Evolutionary conservation across 2,888 invertebrate species (phyloP).

Genomic region (Ophioninae sp.): DNA sequence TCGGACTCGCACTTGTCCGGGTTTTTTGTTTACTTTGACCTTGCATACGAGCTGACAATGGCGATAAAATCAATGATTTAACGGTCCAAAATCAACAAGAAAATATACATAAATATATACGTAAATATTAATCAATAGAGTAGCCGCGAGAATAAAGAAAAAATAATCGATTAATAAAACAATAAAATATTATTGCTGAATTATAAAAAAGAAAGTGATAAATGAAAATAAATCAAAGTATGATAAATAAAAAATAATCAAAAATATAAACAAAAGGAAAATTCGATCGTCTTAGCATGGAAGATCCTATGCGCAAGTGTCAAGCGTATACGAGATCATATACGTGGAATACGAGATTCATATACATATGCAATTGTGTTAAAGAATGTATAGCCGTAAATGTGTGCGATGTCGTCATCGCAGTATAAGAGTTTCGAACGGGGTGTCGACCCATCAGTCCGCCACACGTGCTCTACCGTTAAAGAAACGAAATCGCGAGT

Average conservation of each 20-base stretch:
- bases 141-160: too few species aligned
- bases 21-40: too few species aligned
- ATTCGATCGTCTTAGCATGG: neutral
- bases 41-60: slow-evolving; percentile 12
- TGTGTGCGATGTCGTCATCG: slow-evolving; percentile 23
- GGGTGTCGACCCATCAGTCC: slow-evolving; percentile 74
- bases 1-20: too few species aligned
- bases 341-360: slow-evolving; percentile 17
- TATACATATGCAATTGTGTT: slow-evolving; percentile 38
- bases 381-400: slow-evolving; percentile 51
- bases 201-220: too few species aligned
- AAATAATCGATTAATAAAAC: too few species aligned
- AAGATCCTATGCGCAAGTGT: neutral
- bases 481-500: slow-evolving; percentile 1
- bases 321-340: neutral
- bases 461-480: slow-evolving; percentile 68
- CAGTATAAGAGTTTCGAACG: slow-evolving; percentile 70
- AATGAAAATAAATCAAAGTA: neutral
- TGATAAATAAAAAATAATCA: neutral
- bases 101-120: slow-evolving; percentile 19
- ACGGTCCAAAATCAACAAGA: slow-evolving; percentile 7
- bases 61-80: slow-evolving; percentile 8
- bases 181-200: too few species aligned
- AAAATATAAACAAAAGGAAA: neutral
- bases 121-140: too few species aligned